Evolutionary conservation across 2,797 vertebrate genomes (phyloP).

Genomic region (Ficedula albicollis): DNA sequence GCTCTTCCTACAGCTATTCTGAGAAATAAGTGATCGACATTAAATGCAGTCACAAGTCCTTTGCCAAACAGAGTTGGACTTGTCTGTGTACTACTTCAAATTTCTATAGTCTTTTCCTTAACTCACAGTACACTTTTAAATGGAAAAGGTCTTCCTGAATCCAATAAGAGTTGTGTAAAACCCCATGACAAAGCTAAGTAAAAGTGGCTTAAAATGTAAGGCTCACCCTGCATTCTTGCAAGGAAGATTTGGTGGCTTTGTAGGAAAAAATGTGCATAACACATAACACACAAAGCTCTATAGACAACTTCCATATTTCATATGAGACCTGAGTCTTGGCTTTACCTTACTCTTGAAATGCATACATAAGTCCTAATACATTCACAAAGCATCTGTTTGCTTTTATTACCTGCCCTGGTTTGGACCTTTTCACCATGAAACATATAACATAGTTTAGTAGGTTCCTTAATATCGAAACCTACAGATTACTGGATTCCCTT

Average conservation of each 20-base stretch:
- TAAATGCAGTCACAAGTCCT: not conserved
- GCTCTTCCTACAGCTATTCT: not conserved
- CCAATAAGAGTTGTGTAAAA: not conserved
- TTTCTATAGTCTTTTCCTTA: not conserved
- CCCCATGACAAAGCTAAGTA: not conserved
- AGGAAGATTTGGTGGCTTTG: not conserved
- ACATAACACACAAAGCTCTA: not conserved
- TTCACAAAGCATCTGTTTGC: not conserved
- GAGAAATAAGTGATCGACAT: not conserved
- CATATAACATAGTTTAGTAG: not conserved
- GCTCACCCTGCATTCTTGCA: not conserved
- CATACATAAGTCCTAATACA: not conserved
- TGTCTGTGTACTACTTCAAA: not conserved
- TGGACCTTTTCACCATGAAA: not conserved
- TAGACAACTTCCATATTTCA: not conserved
- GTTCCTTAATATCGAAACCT: not conserved
- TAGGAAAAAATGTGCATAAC: not conserved
- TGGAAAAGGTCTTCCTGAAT: not conserved
- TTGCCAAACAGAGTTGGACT: not conserved
- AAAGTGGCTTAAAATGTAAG: not conserved
- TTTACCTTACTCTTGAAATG: not conserved
- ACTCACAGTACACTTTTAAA: not conserved
- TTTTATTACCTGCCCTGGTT: not conserved
- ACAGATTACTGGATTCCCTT: not conserved
- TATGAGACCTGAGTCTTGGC: not conserved